Evolutionary conservation across 2,888 invertebrate species (phyloP).

Genomic region (Philereme vetulata): DNA sequence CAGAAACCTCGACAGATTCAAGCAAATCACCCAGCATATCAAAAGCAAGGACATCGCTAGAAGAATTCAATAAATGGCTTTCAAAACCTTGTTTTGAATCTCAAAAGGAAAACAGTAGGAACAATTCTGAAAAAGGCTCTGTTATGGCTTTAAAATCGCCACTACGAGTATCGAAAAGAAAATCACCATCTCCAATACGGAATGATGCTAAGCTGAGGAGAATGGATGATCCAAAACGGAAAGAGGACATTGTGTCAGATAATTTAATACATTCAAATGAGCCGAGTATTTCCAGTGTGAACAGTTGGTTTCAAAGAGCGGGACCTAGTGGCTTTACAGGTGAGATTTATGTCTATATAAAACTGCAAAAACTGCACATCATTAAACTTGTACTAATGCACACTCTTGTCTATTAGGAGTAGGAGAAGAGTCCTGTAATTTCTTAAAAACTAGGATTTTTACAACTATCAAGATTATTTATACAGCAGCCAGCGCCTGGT

Average conservation of each 20-base stretch:
- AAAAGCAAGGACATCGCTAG: conserved; percentile 13
- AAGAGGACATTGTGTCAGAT: conserved; percentile 4
- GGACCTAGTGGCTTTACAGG: conserved; percentile 42
- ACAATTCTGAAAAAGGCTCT: too few relatives aligned
- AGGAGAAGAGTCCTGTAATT: too few relatives aligned
- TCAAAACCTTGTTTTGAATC: too few relatives aligned
- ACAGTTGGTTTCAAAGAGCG: conserved; percentile 59
- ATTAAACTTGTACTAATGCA: too few relatives aligned
- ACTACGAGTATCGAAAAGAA: conserved; percentile 38
- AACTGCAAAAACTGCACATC: neutral
- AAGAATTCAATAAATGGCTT: conserved; percentile 29
- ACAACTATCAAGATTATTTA: too few relatives aligned
- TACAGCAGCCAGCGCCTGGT: too few relatives aligned
- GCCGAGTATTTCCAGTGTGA: conserved; percentile 50
- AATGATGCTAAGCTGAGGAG: conserved; percentile 39
- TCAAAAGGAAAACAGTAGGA: too few relatives aligned
- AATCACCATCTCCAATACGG: conserved; percentile 26
- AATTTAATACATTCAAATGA: conserved; percentile 36
- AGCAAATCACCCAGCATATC: conserved; percentile 7
- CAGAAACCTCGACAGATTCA: conserved; percentile 1
- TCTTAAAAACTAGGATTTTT: too few relatives aligned
- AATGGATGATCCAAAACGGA: neutral
- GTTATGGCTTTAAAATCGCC: neutral
- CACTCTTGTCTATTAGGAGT: too few relatives aligned
- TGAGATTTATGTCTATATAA: conserved; percentile 20